Percentiles rank a stretch among this genome's conserved stretches.
Evolutionary conservation across 2,113 vertebrate genomes (phyloP).

Genomic region (Heptranchias perlo): DNA sequence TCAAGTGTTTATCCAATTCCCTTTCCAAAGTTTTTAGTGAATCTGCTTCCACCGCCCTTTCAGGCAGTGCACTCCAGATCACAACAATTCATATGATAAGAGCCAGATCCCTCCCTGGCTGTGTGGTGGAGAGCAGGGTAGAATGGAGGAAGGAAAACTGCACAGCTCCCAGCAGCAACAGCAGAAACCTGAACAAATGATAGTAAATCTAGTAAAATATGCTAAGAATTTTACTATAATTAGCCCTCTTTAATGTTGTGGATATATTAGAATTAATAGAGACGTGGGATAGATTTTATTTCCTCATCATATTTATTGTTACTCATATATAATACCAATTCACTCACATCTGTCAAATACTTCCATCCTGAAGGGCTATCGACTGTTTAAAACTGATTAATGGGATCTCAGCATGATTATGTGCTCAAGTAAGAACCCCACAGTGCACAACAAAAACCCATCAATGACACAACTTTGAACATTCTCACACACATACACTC

Average conservation of each 20-base stretch:
- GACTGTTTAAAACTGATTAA: background rate
- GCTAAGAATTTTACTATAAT: background rate
- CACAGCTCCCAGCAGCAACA: background rate
- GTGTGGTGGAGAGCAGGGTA: background rate
- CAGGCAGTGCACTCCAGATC: too few relatives aligned
- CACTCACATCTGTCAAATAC: too few relatives aligned
- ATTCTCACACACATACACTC: background rate
- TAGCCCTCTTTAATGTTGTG: background rate
- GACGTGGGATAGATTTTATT: background rate
- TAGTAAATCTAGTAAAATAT: background rate
- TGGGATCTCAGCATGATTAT: background rate
- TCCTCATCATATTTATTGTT: too few relatives aligned
- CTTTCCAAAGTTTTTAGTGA: too few relatives aligned
- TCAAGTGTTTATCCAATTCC: too few relatives aligned
- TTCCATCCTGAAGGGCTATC: background rate
- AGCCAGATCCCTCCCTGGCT: background rate
- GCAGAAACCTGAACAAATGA: background rate
- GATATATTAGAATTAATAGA: background rate
- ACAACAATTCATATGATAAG: background rate
- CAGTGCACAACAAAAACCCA: background rate
- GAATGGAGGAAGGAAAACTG: background rate
- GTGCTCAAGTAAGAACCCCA: background rate
- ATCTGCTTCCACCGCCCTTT: too few relatives aligned
- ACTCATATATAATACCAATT: too few relatives aligned
- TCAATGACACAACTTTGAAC: background rate